phyloP scores from a whole-genome alignment of 2,113 vertebrate species.

The Ciconia stormi region DNA sequence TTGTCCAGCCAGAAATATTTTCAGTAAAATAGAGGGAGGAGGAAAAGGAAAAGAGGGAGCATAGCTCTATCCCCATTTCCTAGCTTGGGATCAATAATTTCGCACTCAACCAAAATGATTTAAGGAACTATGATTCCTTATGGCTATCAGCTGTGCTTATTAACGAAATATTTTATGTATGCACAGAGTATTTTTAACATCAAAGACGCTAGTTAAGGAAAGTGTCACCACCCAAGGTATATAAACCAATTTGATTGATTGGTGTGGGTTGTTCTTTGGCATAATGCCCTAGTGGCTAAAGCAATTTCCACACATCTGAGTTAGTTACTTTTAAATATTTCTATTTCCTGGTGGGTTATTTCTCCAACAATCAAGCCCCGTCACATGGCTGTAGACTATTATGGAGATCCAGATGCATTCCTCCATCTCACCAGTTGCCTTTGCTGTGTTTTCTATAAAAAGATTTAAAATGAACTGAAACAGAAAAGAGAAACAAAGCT shows the following conservation, averaged over 20 bases:
- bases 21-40: background rate
- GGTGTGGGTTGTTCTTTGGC: background rate
- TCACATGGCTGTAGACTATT: background rate
- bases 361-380: background rate
- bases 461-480: background rate
- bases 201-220: background rate
- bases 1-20: background rate
- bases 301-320: background rate
- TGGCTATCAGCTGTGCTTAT: background rate
- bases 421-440: background rate
- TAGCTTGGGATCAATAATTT: background rate
- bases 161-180: background rate
- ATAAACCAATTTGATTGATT: background rate
- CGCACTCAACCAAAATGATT: background rate
- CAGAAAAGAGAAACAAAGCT: background rate
- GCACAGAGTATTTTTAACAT: background rate
- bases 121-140: background rate
- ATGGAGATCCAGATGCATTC: rapidly evolving
- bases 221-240: background rate
- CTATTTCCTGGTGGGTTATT: background rate
- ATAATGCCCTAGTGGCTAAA: background rate
- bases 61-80: background rate
- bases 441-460: background rate
- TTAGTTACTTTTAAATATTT: background rate
- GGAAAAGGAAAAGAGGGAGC: background rate